Conservation (phyloP, 2,113 vertebrate genomes). For the Atlantisia rogersi region DNA sequence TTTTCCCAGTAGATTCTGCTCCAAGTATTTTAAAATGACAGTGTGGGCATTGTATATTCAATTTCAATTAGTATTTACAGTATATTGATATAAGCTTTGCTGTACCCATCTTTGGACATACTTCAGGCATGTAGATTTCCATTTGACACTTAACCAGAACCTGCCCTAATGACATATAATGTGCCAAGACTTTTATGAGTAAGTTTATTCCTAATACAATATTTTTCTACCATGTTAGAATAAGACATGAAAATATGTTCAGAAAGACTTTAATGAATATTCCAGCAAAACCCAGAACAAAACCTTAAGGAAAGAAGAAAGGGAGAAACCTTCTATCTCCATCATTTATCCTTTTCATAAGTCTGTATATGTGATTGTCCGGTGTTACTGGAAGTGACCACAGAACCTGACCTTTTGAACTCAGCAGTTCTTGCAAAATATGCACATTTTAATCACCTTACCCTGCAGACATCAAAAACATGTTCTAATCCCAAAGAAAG, state of each 20-base stretch:
- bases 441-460: background rate
- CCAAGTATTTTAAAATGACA: background rate
- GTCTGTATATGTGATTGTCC: too few species aligned
- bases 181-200: background rate
- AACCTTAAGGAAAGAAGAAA: too few species aligned
- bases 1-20: background rate
- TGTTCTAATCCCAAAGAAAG: background rate
- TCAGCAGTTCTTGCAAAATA: background rate
- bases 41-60: background rate
- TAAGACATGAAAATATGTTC: too few species aligned
- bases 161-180: background rate
- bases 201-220: background rate
- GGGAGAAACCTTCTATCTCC: background rate
- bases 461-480: background rate
- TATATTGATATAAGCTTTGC: background rate
- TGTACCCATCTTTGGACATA: background rate
- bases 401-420: background rate
- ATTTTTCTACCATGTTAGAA: background rate
- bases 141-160: background rate
- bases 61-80: background rate
- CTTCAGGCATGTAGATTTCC: background rate
- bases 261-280: too few species aligned
- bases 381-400: fast-evolving
- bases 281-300: too few species aligned
- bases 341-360: background rate